Evolutionary conservation across 2,113 vertebrate genomes (phyloP).

Genomic region (Chlorocebus sabaeus): DNA sequence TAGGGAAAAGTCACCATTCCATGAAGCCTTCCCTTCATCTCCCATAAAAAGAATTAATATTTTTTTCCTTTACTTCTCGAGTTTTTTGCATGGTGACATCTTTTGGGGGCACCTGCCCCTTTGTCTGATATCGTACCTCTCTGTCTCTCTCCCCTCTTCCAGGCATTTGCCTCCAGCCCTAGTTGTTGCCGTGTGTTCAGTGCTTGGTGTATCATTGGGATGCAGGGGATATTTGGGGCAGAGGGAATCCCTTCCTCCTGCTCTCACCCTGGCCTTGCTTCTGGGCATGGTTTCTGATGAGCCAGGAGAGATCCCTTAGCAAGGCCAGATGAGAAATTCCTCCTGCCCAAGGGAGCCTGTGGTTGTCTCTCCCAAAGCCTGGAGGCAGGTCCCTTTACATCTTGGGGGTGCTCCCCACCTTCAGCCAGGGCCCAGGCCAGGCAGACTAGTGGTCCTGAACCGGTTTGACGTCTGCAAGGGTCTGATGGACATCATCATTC

Average conservation of each 20-base stretch:
- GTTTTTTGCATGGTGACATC: not conserved
- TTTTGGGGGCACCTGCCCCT: not conserved
- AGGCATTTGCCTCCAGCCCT: not conserved
- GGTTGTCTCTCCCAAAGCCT: not conserved
- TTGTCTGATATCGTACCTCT: not conserved
- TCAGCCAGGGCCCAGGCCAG: not conserved
- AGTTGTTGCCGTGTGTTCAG: not conserved
- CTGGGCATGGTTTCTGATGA: constrained; percentile 4
- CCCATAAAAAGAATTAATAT: not conserved
- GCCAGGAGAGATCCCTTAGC: not conserved
- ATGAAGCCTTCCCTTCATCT: not conserved
- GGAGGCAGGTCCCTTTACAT: not conserved
- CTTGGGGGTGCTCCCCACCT: not conserved
- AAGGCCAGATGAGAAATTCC: not conserved
- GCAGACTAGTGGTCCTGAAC: not conserved
- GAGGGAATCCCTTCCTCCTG: not conserved
- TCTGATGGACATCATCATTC: not conserved
- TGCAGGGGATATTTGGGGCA: not conserved
- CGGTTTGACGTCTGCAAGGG: not conserved
- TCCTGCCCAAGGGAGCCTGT: not conserved
- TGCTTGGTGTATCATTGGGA: not conserved
- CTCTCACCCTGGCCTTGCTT: not conserved
- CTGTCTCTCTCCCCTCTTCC: not conserved
- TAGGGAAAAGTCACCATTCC: not conserved
- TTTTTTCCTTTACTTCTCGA: not conserved